Evolutionary conservation across 2,113 vertebrate genomes (phyloP).

Genomic region (Microcebus jonahi): DNA sequence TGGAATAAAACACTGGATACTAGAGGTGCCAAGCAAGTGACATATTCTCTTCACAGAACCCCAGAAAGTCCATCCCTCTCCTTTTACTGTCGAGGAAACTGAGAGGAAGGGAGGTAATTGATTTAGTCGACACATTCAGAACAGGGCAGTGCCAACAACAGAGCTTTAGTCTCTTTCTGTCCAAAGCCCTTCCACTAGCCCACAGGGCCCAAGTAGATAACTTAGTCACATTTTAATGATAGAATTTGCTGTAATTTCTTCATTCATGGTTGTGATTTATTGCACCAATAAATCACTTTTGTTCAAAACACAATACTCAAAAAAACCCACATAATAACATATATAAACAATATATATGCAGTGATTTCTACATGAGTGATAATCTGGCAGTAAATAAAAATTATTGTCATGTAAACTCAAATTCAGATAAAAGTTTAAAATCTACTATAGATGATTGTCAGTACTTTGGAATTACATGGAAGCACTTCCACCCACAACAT

Average conservation of each 20-base stretch:
- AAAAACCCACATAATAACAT: neutral
- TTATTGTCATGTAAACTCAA: neutral
- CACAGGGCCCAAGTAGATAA: neutral
- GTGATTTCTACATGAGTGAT: neutral
- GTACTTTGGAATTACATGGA: neutral
- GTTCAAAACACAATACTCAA: neutral
- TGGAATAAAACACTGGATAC: neutral
- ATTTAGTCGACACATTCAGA: neutral
- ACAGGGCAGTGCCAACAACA: neutral
- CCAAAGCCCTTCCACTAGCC: too few species aligned
- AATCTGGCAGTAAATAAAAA: neutral
- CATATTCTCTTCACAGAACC: neutral
- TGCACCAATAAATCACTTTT: neutral
- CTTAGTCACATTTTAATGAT: neutral
- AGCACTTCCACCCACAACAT: neutral
- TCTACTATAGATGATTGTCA: neutral
- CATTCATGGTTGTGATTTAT: neutral
- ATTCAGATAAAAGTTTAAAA: neutral
- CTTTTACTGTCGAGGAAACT: neutral
- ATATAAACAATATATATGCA: neutral
- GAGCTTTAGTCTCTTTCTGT: neutral
- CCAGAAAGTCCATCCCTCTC: neutral
- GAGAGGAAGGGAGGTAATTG: neutral
- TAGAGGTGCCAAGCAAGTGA: neutral
- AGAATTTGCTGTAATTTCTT: neutral